Percentiles rank a stretch among this genome's conserved stretches.
These are phyloP conservation scores for Centroberyx gerrardi DNA, from an alignment of 2,797 vertebrate species.

Conservation along the genomic window DNA sequence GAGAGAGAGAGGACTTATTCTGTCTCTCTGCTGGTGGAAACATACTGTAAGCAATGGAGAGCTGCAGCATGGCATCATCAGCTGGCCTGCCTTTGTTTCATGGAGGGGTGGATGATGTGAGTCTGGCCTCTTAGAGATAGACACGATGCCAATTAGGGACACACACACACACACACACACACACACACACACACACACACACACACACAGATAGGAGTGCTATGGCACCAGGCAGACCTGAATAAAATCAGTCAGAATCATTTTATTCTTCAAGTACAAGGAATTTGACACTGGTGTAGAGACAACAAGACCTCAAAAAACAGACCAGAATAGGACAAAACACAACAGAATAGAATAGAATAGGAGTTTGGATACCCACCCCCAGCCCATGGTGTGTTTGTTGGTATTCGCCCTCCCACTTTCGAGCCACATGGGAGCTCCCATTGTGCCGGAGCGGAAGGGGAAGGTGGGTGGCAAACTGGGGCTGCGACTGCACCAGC, in stretches of 20 bases:
- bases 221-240: conserved; percentile 15
- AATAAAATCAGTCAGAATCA: conserved; percentile 13
- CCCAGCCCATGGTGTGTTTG: conserved; percentile 46
- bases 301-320: conserved; percentile 5
- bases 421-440: conserved; percentile 67
- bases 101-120: conserved; percentile 42
- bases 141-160: conserved; percentile 68
- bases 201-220: conserved; percentile 1
- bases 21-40: conserved; percentile 10
- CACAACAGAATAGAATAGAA: conserved; percentile 19
- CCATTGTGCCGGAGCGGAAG: conserved; percentile 71
- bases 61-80: conserved; percentile 29
- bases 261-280: conserved; percentile 22
- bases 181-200: conserved; percentile 16
- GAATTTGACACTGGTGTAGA: conserved; percentile 17
- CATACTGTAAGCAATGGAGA: conserved; percentile 10
- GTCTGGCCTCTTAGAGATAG: conserved; percentile 75
- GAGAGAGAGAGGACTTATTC: background rate
- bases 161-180: conserved; percentile 26
- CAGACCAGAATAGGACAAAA: conserved; percentile 11
- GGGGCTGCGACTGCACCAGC: conserved; percentile 67
- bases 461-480: conserved; percentile 77
- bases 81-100: conserved; percentile 46
- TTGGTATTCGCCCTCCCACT: conserved; percentile 68
- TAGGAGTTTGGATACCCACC: conserved; percentile 48